Evolutionary conservation across 2,797 vertebrate species (phyloP), one percentile per base, ranked within the genome.

Genomic region (Xiphorhynchus erythropygius): DNA sequence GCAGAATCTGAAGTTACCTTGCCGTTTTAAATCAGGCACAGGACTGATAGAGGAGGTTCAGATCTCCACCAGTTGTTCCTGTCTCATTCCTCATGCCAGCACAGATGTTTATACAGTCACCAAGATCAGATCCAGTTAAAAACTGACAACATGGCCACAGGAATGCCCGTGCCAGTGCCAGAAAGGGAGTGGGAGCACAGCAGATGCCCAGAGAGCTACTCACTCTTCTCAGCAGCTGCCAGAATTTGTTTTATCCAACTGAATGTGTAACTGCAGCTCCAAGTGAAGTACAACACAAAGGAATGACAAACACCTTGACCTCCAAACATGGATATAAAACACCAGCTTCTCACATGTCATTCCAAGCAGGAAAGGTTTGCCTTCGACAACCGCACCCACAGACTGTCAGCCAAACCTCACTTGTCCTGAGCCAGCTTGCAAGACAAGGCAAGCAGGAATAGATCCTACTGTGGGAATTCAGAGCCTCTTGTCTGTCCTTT

Each of bases 381-480:
- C 71, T 91, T 91, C 0, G 2, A 76, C 70, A 79, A 30, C 92
- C 95, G 5, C 95, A 44, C 96, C 96, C 95, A 86, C 41, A 55
- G 76, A 57, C 39, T 50, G 77, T 68, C 85, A 93, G 95, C 96
- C 95, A 96, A 97, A 82, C 39, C 84, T 19, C 32, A 37, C 60
- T 22, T 81, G 62, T 86, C 87, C 32, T 37, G 56, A 93, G 89
- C 73, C 94, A 95, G 77, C 59, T 1, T 93, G 85, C 95, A 97
- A 95, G 94, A 92, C 89, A 86, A 86, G 94, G 83, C 95, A 96
- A 77, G 95, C 83, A 95, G 63, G 63, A 84, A 73, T 74, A 90
- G 73, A 73, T 28, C 24, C 65, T 59, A 4, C 83, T 86, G 82
- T 86, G 93, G 75, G 90, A 96, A 96, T 74, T 18, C 3, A 11